Evolutionary conservation across 35 echinoderm and acorn worm genomes (phyloP).

Genomic region (Apostichopus japonicus): DNA sequence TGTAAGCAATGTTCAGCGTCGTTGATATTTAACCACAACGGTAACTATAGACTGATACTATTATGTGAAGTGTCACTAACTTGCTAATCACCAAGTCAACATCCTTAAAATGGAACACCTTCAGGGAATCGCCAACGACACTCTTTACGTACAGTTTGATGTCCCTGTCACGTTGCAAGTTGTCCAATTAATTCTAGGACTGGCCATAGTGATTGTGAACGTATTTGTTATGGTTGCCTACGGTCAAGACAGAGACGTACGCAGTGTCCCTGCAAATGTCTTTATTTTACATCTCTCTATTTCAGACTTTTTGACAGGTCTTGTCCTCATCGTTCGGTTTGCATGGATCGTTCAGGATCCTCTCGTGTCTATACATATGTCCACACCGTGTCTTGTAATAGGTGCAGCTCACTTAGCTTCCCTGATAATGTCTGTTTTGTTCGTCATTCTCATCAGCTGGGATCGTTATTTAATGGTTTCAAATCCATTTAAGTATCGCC

Average conservation of each 20-base stretch:
- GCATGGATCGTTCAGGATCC: not conserved
- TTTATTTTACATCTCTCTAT: conserved; percentile 29
- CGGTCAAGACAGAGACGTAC: conserved; percentile 5
- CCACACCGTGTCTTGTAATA: not conserved
- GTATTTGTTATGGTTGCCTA: not conserved
- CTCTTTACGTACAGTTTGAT: not conserved
- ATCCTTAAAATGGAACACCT: too few species aligned
- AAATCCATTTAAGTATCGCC: conserved; percentile 23
- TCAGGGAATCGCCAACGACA: not conserved
- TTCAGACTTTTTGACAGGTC: conserved; percentile 14
- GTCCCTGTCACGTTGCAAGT: not conserved
- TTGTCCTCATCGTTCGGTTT: not conserved
- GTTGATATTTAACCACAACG: too few species aligned
- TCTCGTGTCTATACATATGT: not conserved
- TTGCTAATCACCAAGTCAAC: too few species aligned
- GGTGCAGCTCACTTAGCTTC: not conserved
- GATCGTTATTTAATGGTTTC: not conserved
- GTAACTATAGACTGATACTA: too few species aligned
- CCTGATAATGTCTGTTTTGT: not conserved
- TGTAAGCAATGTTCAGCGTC: too few species aligned
- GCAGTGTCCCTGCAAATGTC: not conserved
- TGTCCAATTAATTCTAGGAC: not conserved
- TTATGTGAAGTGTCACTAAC: too few species aligned
- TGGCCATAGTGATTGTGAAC: not conserved
- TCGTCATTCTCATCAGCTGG: not conserved